phyloP scores from a whole-genome alignment of 2,797 vertebrate species.

The Halcyon smyrnensis region DNA sequence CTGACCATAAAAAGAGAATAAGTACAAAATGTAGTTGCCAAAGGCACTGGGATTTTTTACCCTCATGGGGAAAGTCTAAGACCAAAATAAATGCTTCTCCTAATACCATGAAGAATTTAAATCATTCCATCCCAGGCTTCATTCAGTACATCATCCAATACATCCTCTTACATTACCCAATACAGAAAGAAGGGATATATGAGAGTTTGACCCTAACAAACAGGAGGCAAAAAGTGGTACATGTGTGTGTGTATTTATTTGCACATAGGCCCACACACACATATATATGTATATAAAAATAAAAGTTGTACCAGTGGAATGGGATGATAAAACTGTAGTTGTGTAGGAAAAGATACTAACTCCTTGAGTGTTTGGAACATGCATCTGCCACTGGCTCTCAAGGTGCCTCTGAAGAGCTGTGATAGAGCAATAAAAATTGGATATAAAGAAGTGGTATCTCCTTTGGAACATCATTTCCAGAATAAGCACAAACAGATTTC shows the following conservation, averaged over 20 bases:
- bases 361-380: background rate
- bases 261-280: accelerated
- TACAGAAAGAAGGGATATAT: background rate
- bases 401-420: background rate
- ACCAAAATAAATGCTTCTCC: background rate
- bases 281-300: background rate
- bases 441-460: background rate
- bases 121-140: background rate
- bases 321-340: background rate
- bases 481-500: background rate
- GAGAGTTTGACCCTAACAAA: background rate
- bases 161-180: background rate
- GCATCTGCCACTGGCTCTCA: background rate
- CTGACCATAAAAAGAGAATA: background rate
- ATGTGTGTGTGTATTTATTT: background rate
- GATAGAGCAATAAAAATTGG: background rate
- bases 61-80: background rate
- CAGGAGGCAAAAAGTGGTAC: background rate
- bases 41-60: background rate
- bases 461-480: background rate
- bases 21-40: background rate
- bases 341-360: background rate
- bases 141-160: background rate
- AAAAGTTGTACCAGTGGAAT: background rate
- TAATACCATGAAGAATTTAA: background rate